Conservation (phyloP, 1,140 invertebrate genomes). For the Liolophura sinensis region DNA sequence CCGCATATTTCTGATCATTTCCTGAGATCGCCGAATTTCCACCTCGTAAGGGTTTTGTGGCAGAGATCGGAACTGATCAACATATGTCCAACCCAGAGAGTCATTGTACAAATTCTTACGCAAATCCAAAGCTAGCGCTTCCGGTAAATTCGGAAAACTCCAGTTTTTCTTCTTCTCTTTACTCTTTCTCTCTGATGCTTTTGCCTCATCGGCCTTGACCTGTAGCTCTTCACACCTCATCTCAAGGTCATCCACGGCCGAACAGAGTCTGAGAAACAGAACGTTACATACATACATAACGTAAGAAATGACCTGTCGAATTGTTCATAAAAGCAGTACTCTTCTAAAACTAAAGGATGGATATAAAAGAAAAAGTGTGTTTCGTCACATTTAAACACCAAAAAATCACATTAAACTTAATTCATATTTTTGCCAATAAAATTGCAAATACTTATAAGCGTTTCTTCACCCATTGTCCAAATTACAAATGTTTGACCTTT, state of each 20-base stretch:
- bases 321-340: too few species aligned
- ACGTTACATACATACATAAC: too few species aligned
- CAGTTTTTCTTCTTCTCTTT: conserved; percentile 23
- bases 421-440: too few species aligned
- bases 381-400: too few species aligned
- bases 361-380: too few species aligned
- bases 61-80: conserved; percentile 41
- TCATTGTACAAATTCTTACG: conserved; percentile 31
- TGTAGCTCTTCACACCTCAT: conserved; percentile 49
- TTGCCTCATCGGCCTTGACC: conserved; percentile 46
- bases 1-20: conserved; percentile 70
- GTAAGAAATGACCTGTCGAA: too few species aligned
- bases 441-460: too few species aligned
- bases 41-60: conserved; percentile 61
- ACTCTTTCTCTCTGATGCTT: conserved; percentile 31
- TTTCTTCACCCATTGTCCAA: too few species aligned
- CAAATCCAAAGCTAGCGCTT: too few species aligned
- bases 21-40: conserved; percentile 69
- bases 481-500: too few species aligned
- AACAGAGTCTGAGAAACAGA: conserved; percentile 30
- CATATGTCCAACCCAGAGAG: conserved; percentile 40
- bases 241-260: conserved; percentile 43
- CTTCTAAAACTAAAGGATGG: too few species aligned
- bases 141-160: not conserved
- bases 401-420: too few species aligned